These are phyloP conservation scores for Battus philenor DNA, from an alignment of 1,140 invertebrate genomes.

Conservation along the genomic window DNA sequence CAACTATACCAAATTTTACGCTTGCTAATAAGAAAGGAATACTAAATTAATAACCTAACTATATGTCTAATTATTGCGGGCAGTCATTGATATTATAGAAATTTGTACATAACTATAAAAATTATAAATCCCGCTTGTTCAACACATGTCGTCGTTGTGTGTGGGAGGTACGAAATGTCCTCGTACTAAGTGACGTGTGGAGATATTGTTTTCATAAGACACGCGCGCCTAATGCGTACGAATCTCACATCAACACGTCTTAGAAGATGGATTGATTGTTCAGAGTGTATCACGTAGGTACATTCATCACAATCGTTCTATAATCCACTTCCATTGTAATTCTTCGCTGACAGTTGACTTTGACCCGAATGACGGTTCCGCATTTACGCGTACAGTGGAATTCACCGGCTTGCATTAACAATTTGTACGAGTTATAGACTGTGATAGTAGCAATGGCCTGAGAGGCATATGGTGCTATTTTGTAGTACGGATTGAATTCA, in stretches of 20 bases:
- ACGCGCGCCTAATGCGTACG: conserved; percentile 12
- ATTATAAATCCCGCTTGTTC: not conserved
- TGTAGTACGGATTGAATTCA: too few relatives aligned
- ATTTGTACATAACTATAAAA: not conserved
- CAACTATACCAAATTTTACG: too few relatives aligned
- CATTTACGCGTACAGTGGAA: not conserved
- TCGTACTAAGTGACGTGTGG: not conserved
- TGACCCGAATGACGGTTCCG: conserved; percentile 11
- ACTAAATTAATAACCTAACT: too few relatives aligned
- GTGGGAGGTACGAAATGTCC: not conserved
- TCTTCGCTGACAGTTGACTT: conserved; percentile 8
- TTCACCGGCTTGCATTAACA: not conserved
- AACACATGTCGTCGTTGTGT: not conserved
- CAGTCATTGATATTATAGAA: not conserved
- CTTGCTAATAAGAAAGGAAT: too few relatives aligned
- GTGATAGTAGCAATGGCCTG: too few relatives aligned
- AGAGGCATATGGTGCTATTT: too few relatives aligned
- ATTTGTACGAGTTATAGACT: too few relatives aligned
- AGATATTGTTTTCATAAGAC: conserved; percentile 3
- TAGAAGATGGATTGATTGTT: conserved; percentile 5
- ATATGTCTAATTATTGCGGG: too few relatives aligned
- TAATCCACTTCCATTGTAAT: conserved; percentile 7
- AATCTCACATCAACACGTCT: conserved; percentile 11
- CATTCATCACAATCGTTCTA: conserved; percentile 11
- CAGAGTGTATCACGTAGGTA: conserved; percentile 5